Evolutionary conservation across 2,113 vertebrate species (phyloP), one percentile per base, ranked within the genome.

Genomic region (Amazona vittata): DNA sequence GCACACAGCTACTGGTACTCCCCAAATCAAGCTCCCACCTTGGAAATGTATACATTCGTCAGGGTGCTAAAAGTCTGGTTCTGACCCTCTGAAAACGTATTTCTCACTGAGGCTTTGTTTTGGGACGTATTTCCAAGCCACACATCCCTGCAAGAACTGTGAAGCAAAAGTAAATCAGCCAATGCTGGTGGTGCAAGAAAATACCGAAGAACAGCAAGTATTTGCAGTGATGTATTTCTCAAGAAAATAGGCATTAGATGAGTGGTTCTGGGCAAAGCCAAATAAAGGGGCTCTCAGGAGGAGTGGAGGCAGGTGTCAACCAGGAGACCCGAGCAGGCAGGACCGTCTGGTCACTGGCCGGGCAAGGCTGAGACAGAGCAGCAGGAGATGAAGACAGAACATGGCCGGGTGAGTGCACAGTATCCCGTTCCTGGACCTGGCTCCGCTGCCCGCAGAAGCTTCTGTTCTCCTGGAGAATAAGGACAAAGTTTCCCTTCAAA

Each of bases 321-420:
- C 2, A 47, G 28, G 26, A 65, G 39, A 55, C 3, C 13, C 0
- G 0, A 31, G 25, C 3, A 46, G 22, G n/a, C n/a, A 50, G 53
- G 25, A 62, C 0, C 0, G 28, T 39, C 16, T 22, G 15, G 3
- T 49, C 26, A 19, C 29, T 41, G 55, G 15, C 9, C 0, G 0
- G 18, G 14, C 29, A 78, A 6, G 18, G 46, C 44, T 6, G 64
- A 16, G 41, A 18, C n/a, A 21, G n/a, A 20, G 28, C 82, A 57
- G 52, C 1, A 19, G 43, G 44, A 65, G 55, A 59, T 9, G 37
- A 26, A 89, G 22, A 57, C 12, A 35, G 50, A 43, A 17, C 3
- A 0, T 2, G 68, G 70, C 25, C 35, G 86, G 24, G 6, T 0
- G 6, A 55, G 37, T 1, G 9, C 0, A 0, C 70, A 90, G 77